Evolutionary conservation across 2,888 invertebrate genomes (phyloP).

Genomic region (Mechanitis messenoides): DNA sequence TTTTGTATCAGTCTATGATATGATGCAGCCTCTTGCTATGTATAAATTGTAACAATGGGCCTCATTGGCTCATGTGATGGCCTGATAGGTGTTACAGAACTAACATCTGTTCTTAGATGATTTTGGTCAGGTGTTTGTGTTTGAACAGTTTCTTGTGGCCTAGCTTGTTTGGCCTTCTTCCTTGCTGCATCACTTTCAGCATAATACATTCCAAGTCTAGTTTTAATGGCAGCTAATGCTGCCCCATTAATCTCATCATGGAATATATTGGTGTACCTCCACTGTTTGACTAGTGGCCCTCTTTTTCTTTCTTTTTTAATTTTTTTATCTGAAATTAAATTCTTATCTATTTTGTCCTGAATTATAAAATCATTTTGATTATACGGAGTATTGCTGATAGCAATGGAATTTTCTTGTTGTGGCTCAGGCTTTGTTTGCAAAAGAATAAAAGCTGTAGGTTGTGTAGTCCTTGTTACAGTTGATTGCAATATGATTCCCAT

Average conservation of each 20-base stretch:
- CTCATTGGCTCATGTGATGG: slow-evolving; percentile 45
- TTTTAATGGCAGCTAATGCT: slow-evolving; percentile 71
- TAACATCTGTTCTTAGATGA: slow-evolving; percentile 16
- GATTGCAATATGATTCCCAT: slow-evolving; percentile 68
- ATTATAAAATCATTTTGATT: slow-evolving; percentile 43
- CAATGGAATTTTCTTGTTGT: slow-evolving; percentile 49
- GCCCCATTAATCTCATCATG: slow-evolving; percentile 76
- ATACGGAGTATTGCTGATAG: slow-evolving; percentile 47
- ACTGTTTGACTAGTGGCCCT: slow-evolving; percentile 72
- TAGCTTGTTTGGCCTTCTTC: slow-evolving; percentile 66
- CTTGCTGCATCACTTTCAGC: slow-evolving; percentile 70
- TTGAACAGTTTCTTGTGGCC: slow-evolving; percentile 51
- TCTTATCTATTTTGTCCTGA: slow-evolving; percentile 38
- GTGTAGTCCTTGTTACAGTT: slow-evolving; percentile 52
- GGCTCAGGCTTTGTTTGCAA: slow-evolving; percentile 65
- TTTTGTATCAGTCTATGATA: not conserved
- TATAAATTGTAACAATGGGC: slow-evolving; percentile 64
- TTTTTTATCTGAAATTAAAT: slow-evolving; percentile 40
- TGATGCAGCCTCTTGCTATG: slow-evolving; percentile 29
- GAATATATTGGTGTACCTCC: slow-evolving; percentile 76
- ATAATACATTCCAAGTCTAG: slow-evolving; percentile 71
- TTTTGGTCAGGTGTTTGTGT: slow-evolving; percentile 51
- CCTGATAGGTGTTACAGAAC: slow-evolving; percentile 19
- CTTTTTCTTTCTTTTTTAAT: slow-evolving; percentile 63
- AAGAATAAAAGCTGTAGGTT: slow-evolving; percentile 64